Evolutionary conservation across 2,113 vertebrate species (phyloP), one percentile per base, ranked within the genome.

Genomic region (Cyprinus carpio): DNA sequence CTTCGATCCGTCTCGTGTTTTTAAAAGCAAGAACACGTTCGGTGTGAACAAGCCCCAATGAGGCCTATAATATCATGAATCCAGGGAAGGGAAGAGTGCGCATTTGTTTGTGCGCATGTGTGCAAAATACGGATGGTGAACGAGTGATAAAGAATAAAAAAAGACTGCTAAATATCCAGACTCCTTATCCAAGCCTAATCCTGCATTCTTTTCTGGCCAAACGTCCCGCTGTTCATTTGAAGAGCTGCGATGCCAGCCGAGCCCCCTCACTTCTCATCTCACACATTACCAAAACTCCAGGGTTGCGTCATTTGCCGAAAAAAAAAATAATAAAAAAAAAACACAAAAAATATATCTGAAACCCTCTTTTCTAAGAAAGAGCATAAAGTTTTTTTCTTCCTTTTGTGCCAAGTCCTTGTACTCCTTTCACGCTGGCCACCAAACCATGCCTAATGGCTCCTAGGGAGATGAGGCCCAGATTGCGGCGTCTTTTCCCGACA

Each of bases 401-500:
- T 76, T 84, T 84, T 84, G 82, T 51, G 82, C 72, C 74, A 75
- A 67, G 27, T 64, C 74, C 72, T 51, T 65, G 60, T 76, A 67
- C 56, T 84, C 83, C 23, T 76, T 77, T 84, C 60, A 76, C 29
- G 2, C 83, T 77, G 83, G 83, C 83, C 75, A 77, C 83, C 74
- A 84, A 84, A 84, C 83, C 83, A 65, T 84, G 83, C 56, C 74
- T 84, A 84, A 84, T 84, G 83, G 83, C 74, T 84, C 74, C 83
- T 67, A 60, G 58, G 37, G 83, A 84, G 83, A 84, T 51, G 75
- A 65, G 78, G 83, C 58, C 83, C 74, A 64, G 74, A 84, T 77
- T 77, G 74, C 40, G 29, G 83, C 46, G 27, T 76, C 74, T 84
- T 67, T 77, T n/a, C 82, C 58, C 10, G 5, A 75, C 56, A 76